These are phyloP conservation scores for Nannospalax galili DNA, from an alignment of 2,113 vertebrate species.

Conservation along the genomic window DNA sequence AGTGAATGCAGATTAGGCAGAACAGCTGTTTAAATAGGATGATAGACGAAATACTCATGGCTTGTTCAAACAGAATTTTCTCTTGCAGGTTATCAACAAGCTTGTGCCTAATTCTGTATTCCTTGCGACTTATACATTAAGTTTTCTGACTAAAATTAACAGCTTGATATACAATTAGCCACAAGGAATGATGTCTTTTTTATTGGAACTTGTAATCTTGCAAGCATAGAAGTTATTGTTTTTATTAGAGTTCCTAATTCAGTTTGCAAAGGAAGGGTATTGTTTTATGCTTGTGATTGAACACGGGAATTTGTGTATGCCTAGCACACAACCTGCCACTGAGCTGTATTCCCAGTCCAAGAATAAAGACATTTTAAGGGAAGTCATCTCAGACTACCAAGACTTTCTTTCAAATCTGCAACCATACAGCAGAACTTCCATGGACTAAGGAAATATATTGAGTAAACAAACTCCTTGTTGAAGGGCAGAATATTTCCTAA, in stretches of 20 bases:
- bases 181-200: conserved; percentile 61
- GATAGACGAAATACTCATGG: conserved; percentile 78
- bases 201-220: conserved; percentile 45
- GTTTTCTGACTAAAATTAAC: conserved; percentile 64
- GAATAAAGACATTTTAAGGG: background rate
- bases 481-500: background rate
- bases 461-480: background rate
- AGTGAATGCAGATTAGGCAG: conserved; percentile 85
- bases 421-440: background rate
- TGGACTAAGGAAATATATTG: background rate
- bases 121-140: conserved; percentile 57
- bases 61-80: conserved; percentile 79
- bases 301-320: background rate
- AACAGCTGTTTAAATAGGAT: conserved; percentile 86
- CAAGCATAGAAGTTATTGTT: conserved; percentile 47
- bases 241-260: background rate
- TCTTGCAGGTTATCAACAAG: conserved; percentile 71
- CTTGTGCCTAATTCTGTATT: conserved; percentile 81
- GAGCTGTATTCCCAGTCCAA: background rate
- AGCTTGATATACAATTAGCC: conserved; percentile 63
- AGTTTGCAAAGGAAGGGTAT: background rate
- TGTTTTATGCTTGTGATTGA: background rate
- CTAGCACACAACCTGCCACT: background rate
- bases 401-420: conserved; percentile 5
- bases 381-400: background rate